Conservation (phyloP, 2,888 invertebrate species). For the Acanthococcus lagerstroemiae region DNA sequence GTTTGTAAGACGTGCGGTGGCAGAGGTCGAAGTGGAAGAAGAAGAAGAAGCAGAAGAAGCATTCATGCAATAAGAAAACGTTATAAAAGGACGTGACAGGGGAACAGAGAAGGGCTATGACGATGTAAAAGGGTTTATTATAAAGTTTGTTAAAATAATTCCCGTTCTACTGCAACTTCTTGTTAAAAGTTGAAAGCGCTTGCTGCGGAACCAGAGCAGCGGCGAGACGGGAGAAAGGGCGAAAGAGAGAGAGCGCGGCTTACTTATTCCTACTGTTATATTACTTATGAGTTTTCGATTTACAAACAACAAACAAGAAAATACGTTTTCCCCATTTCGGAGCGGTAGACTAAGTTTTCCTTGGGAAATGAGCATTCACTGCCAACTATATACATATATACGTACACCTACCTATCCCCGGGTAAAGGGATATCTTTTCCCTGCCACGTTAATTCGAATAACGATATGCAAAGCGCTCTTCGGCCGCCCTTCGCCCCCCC, state of each 20-base stretch:
- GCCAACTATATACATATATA: background rate
- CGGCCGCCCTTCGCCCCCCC: slow-evolving; percentile 18
- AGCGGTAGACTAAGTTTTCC: slow-evolving; percentile 1
- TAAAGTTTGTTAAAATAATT: slow-evolving; percentile 30
- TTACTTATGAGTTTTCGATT: slow-evolving; percentile 30
- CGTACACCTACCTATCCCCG: background rate
- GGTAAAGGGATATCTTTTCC: slow-evolving; percentile 18
- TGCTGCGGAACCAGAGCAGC: background rate
- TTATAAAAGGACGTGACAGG: background rate
- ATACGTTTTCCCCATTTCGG: background rate
- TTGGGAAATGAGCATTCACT: slow-evolving; percentile 20
- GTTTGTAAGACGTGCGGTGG: slow-evolving; percentile 1
- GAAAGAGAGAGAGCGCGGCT: slow-evolving; percentile 10
- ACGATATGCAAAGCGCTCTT: slow-evolving; percentile 27
- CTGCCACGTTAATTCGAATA: slow-evolving; percentile 20
- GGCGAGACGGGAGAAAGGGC: too few species aligned
- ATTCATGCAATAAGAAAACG: background rate
- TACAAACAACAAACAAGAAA: slow-evolving; percentile 23
- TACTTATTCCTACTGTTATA: slow-evolving; percentile 21
- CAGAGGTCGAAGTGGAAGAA: background rate
- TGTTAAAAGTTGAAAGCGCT: slow-evolving; percentile 24
- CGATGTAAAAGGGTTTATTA: slow-evolving; percentile 28
- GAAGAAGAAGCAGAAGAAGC: background rate
- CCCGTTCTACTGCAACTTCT: slow-evolving; percentile 19
- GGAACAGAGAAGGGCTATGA: slow-evolving; percentile 1